Evolutionary conservation across 2,888 invertebrate species (phyloP), one percentile per base, ranked within the genome.

Genomic region (Polyommatus iphigenia): DNA sequence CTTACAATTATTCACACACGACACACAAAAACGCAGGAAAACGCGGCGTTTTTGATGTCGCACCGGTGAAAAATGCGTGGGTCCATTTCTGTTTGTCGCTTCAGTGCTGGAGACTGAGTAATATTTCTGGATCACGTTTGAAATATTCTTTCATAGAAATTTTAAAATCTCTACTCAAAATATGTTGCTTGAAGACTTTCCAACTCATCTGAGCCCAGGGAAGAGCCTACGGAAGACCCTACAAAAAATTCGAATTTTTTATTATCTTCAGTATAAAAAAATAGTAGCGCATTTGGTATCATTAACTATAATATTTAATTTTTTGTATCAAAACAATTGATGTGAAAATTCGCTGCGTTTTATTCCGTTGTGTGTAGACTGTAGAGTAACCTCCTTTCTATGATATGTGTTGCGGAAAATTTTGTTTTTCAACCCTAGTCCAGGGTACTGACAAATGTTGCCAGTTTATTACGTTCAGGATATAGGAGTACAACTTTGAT

Each of bases 391-490:
- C 89, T 88, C 85, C 85, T 87, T 88, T 86, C 90, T 92, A 90
- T 92, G 93, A 92, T 92, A 91, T 91, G 91, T 93, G 93, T 91
- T 89, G 93, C 92, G 92, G 91, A 90, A 93, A 93, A 93, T 93
- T 91, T 90, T 93, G 93, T 93, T 93, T 92, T 92, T 92, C 89
- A 90, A 89, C 87, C 79, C 79, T 81, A 79, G 73, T 87, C 87
- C 87, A 86, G 85, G 72, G 82, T 87, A 88, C 89, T 90, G 93
- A 93, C 93, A 92, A 92, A 92, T 92, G 90, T 85, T 84, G 85
- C 86, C 85, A 90, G 87, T 91, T 88, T 90, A 88, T 90, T 89
- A 78, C 73, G 71, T 78, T 18, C 75, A 75, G 54, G 82, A 80
- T 72, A 77, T 59, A 72, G 71, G 71, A 78, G 76, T 46, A 76